Conservation (phyloP, 2,797 vertebrate species). For the Pterois miles region DNA sequence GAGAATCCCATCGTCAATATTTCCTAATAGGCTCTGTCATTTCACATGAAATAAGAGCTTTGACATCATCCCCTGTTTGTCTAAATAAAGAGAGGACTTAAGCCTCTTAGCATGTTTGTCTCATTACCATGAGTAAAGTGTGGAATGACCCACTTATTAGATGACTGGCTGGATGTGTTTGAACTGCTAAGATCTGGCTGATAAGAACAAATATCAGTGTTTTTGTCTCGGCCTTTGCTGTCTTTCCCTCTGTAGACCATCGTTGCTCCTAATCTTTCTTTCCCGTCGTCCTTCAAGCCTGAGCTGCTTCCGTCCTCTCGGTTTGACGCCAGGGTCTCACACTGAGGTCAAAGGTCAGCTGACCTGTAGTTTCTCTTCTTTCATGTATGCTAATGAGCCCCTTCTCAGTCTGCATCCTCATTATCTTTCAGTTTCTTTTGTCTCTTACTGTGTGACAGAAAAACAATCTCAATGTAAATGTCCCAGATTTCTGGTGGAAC, state of each 20-base stretch:
- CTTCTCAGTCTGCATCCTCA: too few relatives aligned
- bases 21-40: not conserved
- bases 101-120: conserved; percentile 20
- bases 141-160: not conserved
- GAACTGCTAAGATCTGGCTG: not conserved
- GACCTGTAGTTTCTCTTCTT: too few relatives aligned
- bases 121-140: conserved; percentile 2
- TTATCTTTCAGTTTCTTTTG: too few relatives aligned
- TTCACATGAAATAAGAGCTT: not conserved
- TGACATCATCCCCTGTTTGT: not conserved
- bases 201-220: not conserved
- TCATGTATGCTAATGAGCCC: too few relatives aligned
- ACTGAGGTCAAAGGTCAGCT: too few relatives aligned
- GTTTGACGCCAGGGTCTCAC: too few relatives aligned
- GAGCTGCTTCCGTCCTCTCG: conserved; percentile 13
- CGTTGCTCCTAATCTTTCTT: not conserved
- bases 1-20: conserved; percentile 4
- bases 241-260: not conserved
- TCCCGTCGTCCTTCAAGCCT: not conserved
- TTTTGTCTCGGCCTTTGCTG: too few relatives aligned
- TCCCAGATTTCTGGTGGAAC: too few relatives aligned
- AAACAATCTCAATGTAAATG: too few relatives aligned
- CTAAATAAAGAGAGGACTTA: not conserved
- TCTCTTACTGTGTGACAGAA: too few relatives aligned
- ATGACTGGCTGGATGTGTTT: not conserved